Percentiles rank a stretch among this genome's conserved stretches.
These are phyloP conservation scores for Drosophila prostipennis DNA, from an alignment of 2,888 invertebrate species.

Conservation along the genomic window DNA sequence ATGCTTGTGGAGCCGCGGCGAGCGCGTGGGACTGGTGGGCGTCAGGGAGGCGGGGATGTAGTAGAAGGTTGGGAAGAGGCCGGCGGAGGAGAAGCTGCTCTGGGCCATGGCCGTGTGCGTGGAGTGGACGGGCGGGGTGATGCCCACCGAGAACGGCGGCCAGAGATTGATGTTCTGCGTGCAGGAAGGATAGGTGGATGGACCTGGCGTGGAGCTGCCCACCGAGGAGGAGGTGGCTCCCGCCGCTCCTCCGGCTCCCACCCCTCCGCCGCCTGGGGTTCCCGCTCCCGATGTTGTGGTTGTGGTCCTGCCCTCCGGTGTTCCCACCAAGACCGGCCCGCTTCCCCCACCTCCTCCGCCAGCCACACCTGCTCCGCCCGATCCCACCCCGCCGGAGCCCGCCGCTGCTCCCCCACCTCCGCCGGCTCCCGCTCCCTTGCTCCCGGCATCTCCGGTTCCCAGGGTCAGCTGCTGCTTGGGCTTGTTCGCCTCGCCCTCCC, in stretches of 20 bases:
- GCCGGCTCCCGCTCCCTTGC: not conserved
- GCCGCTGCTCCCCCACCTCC: not conserved
- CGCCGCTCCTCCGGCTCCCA: not conserved
- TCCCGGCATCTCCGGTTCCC: not conserved
- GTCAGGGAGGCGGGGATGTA: constrained; percentile 85
- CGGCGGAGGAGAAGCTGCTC: constrained; percentile 75
- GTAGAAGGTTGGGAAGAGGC: constrained; percentile 86
- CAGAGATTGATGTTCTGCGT: constrained; percentile 85
- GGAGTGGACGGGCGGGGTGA: constrained; percentile 76
- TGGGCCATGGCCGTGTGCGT: constrained; percentile 74
- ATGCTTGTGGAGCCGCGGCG: constrained; percentile 16
- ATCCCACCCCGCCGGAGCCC: not conserved
- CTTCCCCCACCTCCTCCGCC: constrained; percentile 15
- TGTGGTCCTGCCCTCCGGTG: not conserved
- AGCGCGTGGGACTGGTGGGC: constrained; percentile 19
- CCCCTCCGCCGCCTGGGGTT: not conserved
- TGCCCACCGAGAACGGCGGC: constrained; percentile 87
- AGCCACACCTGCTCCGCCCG: constrained; percentile 21
- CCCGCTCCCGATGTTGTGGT: not conserved
- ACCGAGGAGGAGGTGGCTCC: constrained; percentile 6
- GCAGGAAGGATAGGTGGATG: constrained; percentile 37
- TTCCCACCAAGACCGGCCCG: not conserved
- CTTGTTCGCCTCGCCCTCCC: constrained; percentile 87
- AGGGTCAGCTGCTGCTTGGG: constrained; percentile 85
- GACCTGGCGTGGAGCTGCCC: constrained; percentile 17